Percentiles rank a stretch among this genome's conserved stretches.
Evolutionary conservation across 2,113 vertebrate species (phyloP).

Genomic region (Dromaius novaehollandiae): DNA sequence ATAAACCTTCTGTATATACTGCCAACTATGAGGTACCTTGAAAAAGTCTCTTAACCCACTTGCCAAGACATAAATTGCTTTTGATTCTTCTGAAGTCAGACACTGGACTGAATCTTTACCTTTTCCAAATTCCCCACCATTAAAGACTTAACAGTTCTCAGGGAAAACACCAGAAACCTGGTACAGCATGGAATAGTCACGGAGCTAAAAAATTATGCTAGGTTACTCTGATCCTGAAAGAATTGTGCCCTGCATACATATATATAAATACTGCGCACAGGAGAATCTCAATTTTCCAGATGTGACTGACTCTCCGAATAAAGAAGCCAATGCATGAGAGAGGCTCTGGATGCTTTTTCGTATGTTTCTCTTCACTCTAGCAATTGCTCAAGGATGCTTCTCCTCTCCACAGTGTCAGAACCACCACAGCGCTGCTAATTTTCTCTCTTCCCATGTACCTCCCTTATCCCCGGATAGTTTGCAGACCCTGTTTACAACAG

Average conservation of each 20-base stretch:
- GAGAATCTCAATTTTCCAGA: background rate
- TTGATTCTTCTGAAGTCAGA: background rate
- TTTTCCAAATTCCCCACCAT: background rate
- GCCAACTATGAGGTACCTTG: background rate
- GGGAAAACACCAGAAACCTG: background rate
- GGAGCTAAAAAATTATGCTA: background rate
- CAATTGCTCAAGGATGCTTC: accelerated
- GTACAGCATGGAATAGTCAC: background rate
- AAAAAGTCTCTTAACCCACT: background rate
- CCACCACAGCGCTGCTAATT: background rate
- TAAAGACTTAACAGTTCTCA: background rate
- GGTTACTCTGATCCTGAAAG: background rate
- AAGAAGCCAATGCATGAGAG: background rate
- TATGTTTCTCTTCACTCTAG: background rate
- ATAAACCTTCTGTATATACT: background rate
- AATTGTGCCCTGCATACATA: background rate
- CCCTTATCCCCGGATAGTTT: background rate
- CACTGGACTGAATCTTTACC: background rate
- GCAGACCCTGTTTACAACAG: background rate
- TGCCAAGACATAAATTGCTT: background rate
- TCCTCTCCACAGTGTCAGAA: background rate
- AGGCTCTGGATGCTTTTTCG: background rate
- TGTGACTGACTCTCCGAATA: background rate
- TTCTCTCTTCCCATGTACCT: background rate
- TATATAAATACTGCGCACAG: background rate